Evolutionary conservation across 2,797 vertebrate species (phyloP).

Genomic region (Thamnophis elegans): DNA sequence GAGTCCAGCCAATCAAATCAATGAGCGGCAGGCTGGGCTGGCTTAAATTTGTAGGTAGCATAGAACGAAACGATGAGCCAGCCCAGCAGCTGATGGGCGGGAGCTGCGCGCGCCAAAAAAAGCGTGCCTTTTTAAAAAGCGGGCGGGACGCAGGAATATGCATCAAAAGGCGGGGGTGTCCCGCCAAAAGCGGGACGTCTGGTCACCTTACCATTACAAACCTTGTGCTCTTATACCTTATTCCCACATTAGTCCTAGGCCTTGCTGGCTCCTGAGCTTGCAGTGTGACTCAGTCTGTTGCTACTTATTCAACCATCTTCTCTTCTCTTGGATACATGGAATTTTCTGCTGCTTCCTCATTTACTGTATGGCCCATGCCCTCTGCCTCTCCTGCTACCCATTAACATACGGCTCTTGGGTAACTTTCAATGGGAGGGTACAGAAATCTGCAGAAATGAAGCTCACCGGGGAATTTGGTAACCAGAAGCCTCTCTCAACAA

Average conservation of each 20-base stretch:
- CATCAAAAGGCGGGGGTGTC: too few relatives aligned
- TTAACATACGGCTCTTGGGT: neutral
- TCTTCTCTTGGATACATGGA: neutral
- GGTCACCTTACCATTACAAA: too few relatives aligned
- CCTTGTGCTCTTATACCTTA: neutral
- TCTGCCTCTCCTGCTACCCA: neutral
- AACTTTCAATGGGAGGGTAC: neutral
- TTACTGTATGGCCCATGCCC: neutral
- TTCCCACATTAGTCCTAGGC: neutral
- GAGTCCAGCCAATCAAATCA: too few relatives aligned
- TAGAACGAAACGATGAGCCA: too few relatives aligned
- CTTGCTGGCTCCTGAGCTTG: neutral
- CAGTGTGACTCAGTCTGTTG: neutral
- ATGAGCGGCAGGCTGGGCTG: too few relatives aligned
- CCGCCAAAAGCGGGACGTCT: too few relatives aligned
- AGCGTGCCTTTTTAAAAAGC: too few relatives aligned
- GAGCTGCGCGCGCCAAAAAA: too few relatives aligned
- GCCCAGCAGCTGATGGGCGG: too few relatives aligned
- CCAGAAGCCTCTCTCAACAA: conserved; percentile 30
- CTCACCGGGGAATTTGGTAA: conserved; percentile 6
- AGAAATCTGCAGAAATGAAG: conserved; percentile 8
- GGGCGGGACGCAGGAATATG: too few relatives aligned
- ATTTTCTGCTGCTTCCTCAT: neutral
- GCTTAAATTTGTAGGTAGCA: too few relatives aligned
- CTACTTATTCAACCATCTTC: neutral